Conservation (phyloP, 2,888 invertebrate genomes). For the Ctena decussata region DNA sequence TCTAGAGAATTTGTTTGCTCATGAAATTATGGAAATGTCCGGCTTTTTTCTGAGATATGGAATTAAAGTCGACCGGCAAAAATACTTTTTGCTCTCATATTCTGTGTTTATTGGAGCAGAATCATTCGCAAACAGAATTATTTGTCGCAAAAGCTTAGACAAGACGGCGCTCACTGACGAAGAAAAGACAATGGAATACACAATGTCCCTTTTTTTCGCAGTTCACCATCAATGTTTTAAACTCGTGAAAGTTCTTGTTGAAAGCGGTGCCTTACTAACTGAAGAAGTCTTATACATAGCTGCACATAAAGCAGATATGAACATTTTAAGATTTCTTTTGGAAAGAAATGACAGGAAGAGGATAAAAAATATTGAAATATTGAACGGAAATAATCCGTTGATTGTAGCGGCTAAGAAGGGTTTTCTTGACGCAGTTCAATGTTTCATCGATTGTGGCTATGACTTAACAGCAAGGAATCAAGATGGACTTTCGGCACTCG, state of each 20-base stretch:
- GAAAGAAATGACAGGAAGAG: neutral
- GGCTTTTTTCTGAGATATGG: conserved; percentile 33
- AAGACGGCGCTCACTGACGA: neutral
- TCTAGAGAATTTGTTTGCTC: neutral
- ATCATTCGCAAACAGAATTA: neutral
- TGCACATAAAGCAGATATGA: neutral
- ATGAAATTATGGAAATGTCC: conserved; percentile 17
- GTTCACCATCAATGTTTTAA: conserved; percentile 8
- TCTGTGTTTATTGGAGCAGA: conserved; percentile 3
- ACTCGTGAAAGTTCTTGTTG: conserved; percentile 16
- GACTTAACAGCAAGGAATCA: conserved; percentile 16
- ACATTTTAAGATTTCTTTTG: conserved; percentile 12
- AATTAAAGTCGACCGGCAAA: conserved; percentile 11
- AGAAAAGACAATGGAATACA: neutral
- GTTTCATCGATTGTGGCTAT: conserved; percentile 20
- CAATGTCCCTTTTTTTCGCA: conserved; percentile 21
- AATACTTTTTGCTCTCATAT: conserved; percentile 26
- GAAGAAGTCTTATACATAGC: conserved; percentile 37
- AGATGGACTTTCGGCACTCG: conserved; percentile 31
- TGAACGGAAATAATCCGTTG: conserved; percentile 37
- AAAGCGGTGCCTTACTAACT: neutral
- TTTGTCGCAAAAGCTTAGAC: neutral
- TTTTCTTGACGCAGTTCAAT: conserved; percentile 15
- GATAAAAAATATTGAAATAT: neutral
- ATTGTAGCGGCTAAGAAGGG: conserved; percentile 35